Percentiles rank a stretch among this genome's conserved stretches.
Evolutionary conservation across 2,113 vertebrate genomes (phyloP).

Genomic region (Columba janthina): DNA sequence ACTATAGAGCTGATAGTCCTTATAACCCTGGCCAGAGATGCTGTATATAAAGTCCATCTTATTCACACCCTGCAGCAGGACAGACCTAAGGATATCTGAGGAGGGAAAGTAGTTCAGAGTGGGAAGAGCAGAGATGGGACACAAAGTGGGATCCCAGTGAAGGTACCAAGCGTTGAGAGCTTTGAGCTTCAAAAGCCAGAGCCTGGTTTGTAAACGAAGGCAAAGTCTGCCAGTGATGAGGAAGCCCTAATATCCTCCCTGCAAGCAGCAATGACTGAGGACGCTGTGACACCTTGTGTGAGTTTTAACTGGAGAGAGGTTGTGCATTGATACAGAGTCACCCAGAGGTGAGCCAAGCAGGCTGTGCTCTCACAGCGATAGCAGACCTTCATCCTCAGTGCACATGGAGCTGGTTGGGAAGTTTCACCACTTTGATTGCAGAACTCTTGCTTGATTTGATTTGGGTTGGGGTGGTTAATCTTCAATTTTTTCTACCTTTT

Average conservation of each 20-base stretch:
- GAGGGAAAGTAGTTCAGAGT: neutral
- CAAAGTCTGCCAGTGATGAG: neutral
- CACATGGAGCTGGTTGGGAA: neutral
- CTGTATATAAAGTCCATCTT: neutral
- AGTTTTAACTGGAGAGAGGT: neutral
- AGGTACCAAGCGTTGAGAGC: neutral
- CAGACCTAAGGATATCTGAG: neutral
- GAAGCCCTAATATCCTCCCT: neutral
- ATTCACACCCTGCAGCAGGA: neutral
- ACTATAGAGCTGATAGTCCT: neutral
- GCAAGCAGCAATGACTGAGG: neutral
- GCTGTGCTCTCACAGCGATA: neutral
- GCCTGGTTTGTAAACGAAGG: neutral
- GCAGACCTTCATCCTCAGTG: neutral
- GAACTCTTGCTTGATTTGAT: neutral
- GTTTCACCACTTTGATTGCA: neutral
- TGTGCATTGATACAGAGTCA: neutral
- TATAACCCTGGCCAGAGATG: neutral
- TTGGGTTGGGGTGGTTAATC: neutral
- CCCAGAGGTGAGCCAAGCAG: neutral
- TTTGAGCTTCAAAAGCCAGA: neutral
- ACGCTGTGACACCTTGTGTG: neutral
- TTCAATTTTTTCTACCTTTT: neutral
- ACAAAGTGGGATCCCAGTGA: neutral
- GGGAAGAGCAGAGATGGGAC: neutral